A percentile compares a stretch with the other conserved stretches of the same genome.
phyloP scores from a whole-genome alignment of 2,113 vertebrate genomes.

The Sturnira hondurensis region DNA sequence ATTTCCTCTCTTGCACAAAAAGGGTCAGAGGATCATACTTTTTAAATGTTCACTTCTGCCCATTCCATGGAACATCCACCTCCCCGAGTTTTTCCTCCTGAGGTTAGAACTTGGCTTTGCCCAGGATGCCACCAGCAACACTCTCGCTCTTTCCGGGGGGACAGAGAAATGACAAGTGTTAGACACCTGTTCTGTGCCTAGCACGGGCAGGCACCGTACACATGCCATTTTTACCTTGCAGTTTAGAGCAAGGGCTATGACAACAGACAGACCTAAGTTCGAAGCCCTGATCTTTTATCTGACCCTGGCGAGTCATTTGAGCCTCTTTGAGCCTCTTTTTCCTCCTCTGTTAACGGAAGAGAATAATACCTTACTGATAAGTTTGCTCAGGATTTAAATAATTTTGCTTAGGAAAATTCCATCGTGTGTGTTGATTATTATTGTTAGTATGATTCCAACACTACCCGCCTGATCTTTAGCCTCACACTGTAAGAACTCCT shows the following conservation, averaged over 20 bases:
- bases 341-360: neutral
- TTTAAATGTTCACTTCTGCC: neutral
- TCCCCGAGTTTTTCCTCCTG: neutral
- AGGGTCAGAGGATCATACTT: neutral
- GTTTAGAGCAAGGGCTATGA: neutral
- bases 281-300: neutral
- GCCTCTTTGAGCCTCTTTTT: neutral
- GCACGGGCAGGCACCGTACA: neutral
- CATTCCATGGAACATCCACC: neutral
- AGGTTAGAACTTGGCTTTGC: neutral
- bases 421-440: neutral
- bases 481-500: neutral
- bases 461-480: neutral
- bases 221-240: neutral
- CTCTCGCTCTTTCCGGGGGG: neutral
- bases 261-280: neutral
- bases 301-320: neutral
- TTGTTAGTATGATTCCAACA: neutral
- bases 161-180: neutral
- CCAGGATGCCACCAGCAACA: neutral
- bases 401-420: neutral
- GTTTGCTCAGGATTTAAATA: neutral
- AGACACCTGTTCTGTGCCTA: neutral
- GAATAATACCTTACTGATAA: neutral
- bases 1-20: neutral